phyloP scores from a whole-genome alignment of 2,113 vertebrate genomes.

The Epinephelus fuscoguttatus region DNA sequence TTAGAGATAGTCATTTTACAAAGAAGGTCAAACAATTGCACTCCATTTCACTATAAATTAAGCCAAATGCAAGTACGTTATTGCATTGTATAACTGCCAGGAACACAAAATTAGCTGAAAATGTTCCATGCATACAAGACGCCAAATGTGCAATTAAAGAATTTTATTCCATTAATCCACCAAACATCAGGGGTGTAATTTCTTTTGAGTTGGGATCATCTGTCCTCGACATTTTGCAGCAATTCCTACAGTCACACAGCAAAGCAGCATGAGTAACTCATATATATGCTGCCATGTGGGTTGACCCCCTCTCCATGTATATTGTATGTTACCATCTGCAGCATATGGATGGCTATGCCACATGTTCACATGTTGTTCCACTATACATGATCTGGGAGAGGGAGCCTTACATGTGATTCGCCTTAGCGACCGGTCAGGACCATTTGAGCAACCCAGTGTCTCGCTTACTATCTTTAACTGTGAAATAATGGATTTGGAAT shows the following conservation, averaged over 20 bases:
- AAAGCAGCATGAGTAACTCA: conserved; percentile 26
- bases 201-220: background rate
- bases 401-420: conserved; percentile 11
- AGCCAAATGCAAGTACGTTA: background rate
- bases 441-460: conserved; percentile 16
- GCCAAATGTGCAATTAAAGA: background rate
- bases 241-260: conserved; percentile 6
- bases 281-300: conserved; percentile 27
- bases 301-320: conserved; percentile 54
- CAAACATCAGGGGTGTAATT: background rate
- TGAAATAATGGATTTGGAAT: conserved; percentile 41
- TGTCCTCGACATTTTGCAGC: background rate
- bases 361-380: conserved; percentile 49
- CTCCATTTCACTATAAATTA: background rate
- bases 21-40: background rate
- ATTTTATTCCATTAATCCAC: background rate
- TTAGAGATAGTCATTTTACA: too few relatives aligned
- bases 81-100: background rate
- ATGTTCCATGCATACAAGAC: background rate
- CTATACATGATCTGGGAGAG: conserved; percentile 15
- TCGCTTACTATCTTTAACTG: conserved; percentile 50
- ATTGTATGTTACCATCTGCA: conserved; percentile 69
- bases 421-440: background rate
- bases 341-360: conserved; percentile 44
- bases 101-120: background rate